Percentiles rank a stretch among this genome's conserved stretches.
These are phyloP conservation scores for Simalia tracyae DNA, from an alignment of 2,797 vertebrate species.

Conservation along the genomic window DNA sequence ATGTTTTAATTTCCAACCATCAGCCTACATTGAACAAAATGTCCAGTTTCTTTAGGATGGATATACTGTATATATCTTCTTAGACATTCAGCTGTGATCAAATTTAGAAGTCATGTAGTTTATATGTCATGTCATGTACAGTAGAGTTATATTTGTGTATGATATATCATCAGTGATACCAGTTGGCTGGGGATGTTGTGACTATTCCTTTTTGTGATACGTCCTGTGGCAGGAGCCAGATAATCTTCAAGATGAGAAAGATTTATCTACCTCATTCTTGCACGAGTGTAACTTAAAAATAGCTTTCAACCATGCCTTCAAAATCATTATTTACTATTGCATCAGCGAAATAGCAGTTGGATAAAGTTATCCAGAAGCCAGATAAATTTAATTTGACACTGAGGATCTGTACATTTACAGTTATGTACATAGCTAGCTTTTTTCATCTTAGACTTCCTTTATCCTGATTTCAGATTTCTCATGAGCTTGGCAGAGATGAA, in stretches of 20 bases:
- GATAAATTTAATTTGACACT: constrained; percentile 37
- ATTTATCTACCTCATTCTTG: not conserved
- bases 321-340: constrained; percentile 41
- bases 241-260: not conserved
- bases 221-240: not conserved
- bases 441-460: not conserved
- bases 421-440: not conserved
- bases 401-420: constrained; percentile 18
- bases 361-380: constrained; percentile 34
- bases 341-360: constrained; percentile 42
- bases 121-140: not conserved
- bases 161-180: constrained; percentile 8
- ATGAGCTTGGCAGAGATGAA: constrained; percentile 24
- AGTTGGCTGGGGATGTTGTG: not conserved
- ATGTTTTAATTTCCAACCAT: not conserved
- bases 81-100: not conserved
- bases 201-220: constrained; percentile 31
- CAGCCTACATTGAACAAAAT: not conserved
- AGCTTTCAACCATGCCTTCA: not conserved
- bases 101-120: not conserved
- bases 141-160: not conserved
- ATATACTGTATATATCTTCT: not conserved
- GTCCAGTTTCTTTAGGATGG: not conserved
- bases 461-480: not conserved
- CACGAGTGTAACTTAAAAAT: constrained; percentile 20